Evolutionary conservation across 2,888 invertebrate species (phyloP), one percentile per base, ranked within the genome.

Genomic region (Rosalia funebris): DNA sequence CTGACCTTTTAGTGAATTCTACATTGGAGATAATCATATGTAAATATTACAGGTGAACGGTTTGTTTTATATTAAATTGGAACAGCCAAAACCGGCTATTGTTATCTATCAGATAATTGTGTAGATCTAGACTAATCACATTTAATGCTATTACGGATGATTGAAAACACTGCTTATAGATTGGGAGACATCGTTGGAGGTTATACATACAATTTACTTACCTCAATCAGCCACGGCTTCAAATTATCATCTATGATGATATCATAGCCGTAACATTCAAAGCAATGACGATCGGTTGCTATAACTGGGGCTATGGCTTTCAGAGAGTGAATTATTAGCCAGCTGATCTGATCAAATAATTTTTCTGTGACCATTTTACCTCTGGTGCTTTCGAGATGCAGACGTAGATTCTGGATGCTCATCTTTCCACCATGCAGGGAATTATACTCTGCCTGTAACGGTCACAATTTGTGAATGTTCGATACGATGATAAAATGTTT

Each of bases 381-480:
- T 55, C 92, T 85, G 0, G 95, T 96, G 52, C 96, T 94, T 79
- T 97, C 96, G 73, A 98, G 83, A 79, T 93, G 96, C 4, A 97
- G 83, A 45, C 92, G 87, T 54, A 98, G 83, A 84, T 97, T 96
- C 78, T 95, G 91, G 9, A 96, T 90, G 53, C 93, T 95, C 87
- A 96, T 89, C 83, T 98, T 98, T 0, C 97, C 97, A 5, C 97
- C 97, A 76, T 97, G 96, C 48, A 95, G 86, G 65, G 88, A 90
- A 80, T 98, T 98, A 79, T 97, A 98, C 78, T 96, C 96, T 20
- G 92, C 93, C 91, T 91, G n/a, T n/a, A n/a, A n/a, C n/a, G n/a
- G n/a, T n/a, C n/a, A n/a, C n/a, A n/a, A n/a, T n/a, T n/a, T 25
- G 25, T 25, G 25, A 25, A 25, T 25, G 25, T 25, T 7, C 25